A percentile compares a stretch with the other conserved stretches of the same genome.
Conservation (phyloP, 2,797 vertebrate species). For the Chelmon rostratus region DNA sequence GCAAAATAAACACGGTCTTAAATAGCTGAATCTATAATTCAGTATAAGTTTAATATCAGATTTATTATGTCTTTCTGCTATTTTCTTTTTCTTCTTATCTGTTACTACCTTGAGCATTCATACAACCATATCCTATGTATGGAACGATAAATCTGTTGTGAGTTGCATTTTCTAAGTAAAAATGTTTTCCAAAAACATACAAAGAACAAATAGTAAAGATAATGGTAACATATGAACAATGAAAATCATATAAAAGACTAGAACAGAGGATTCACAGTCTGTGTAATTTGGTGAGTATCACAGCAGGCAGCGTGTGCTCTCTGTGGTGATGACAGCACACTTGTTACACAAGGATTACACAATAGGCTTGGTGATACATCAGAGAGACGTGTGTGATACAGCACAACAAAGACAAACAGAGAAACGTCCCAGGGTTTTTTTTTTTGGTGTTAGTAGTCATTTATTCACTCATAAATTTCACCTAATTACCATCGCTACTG, state of each 20-base stretch:
- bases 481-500: neutral
- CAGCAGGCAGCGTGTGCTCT: neutral
- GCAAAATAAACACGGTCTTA: no score
- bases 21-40: no score
- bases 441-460: neutral
- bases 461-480: neutral
- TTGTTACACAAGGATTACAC: slow-evolving; percentile 1
- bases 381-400: slow-evolving; percentile 1
- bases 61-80: neutral
- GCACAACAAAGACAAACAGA: neutral
- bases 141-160: neutral
- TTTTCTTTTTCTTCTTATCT: neutral
- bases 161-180: neutral
- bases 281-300: neutral
- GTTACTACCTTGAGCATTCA: no score
- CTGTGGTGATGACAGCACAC: slow-evolving; percentile 5
- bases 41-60: no score
- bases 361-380: neutral
- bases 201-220: neutral
- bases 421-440: no score
- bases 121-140: neutral
- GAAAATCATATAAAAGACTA: neutral
- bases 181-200: neutral
- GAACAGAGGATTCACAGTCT: neutral
- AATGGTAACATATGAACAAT: neutral